Conservation (phyloP, 1,140 invertebrate species). For the Formica exsecta region DNA sequence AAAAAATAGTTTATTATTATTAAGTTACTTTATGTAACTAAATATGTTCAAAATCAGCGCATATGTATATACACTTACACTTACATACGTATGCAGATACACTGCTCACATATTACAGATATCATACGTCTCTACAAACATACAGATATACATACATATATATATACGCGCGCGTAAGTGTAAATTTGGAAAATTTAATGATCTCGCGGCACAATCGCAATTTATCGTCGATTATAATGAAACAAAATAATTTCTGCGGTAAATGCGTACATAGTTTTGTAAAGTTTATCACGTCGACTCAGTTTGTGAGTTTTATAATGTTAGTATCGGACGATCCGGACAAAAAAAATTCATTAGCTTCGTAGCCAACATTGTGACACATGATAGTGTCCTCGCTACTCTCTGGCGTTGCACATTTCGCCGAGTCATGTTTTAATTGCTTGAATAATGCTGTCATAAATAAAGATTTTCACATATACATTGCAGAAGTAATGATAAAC, state of each 20-base stretch:
- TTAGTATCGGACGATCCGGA: constrained; percentile 7
- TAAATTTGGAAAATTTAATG: not conserved
- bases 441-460: not conserved
- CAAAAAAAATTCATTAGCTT: constrained; percentile 31
- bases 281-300: constrained; percentile 6
- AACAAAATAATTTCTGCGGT: constrained; percentile 22
- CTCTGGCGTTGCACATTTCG: constrained; percentile 11
- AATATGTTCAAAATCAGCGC: constrained; percentile 14
- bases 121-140: no score
- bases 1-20: constrained; percentile 19
- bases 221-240: not conserved
- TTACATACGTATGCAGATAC: not conserved
- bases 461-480: constrained; percentile 33
- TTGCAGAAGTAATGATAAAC: constrained; percentile 16
- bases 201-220: not conserved
- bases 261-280: not conserved
- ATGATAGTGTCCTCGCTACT: constrained; percentile 1
- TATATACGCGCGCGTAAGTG: not conserved
- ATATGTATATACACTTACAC: not conserved
- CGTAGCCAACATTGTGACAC: constrained; percentile 16
- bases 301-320: constrained; percentile 13
- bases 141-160: not conserved
- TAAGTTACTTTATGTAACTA: constrained; percentile 20
- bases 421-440: constrained; percentile 14
- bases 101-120: no score